Percentiles rank a stretch among this genome's conserved stretches.
Evolutionary conservation across 2,888 invertebrate genomes (phyloP).

Genomic region (Reticulitermes lucifugus): DNA sequence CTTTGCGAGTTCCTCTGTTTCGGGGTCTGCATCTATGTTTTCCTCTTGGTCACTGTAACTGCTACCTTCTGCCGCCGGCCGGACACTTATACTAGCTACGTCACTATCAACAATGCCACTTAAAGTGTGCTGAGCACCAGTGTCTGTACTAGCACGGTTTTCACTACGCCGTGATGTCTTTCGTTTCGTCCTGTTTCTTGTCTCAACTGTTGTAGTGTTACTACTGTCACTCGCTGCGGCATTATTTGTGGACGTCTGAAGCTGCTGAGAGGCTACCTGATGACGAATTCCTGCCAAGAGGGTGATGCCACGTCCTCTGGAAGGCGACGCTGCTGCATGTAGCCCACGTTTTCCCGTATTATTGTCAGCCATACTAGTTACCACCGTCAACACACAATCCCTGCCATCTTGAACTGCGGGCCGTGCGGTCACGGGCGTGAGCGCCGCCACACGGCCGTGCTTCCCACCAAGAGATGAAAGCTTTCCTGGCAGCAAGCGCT

Average conservation of each 20-base stretch:
- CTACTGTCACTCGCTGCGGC: conserved; percentile 6
- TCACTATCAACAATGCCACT: conserved; percentile 35
- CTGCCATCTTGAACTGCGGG: conserved; percentile 72
- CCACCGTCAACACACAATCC: conserved; percentile 62
- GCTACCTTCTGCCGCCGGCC: conserved; percentile 65
- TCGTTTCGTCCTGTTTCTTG: conserved; percentile 22
- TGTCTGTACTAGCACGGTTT: neutral
- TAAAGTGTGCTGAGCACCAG: conserved; percentile 22
- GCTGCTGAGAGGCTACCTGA: neutral
- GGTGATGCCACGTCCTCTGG: conserved; percentile 52
- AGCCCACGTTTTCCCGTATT: conserved; percentile 43
- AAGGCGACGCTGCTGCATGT: conserved; percentile 48
- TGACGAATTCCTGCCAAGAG: neutral
- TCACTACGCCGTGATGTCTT: neutral
- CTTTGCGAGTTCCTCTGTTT: conserved; percentile 83
- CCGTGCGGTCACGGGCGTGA: conserved; percentile 60
- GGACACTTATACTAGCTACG: conserved; percentile 18
- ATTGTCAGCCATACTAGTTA: conserved; percentile 56
- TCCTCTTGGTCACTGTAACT: conserved; percentile 67
- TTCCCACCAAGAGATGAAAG: conserved; percentile 23
- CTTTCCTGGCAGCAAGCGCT: neutral
- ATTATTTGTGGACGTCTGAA: conserved; percentile 7
- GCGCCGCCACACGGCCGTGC: conserved; percentile 54
- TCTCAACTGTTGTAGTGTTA: neutral
- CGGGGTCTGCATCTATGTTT: conserved; percentile 75